Conservation (phyloP, 2,888 invertebrate genomes). For the Endomychus coccineus region DNA sequence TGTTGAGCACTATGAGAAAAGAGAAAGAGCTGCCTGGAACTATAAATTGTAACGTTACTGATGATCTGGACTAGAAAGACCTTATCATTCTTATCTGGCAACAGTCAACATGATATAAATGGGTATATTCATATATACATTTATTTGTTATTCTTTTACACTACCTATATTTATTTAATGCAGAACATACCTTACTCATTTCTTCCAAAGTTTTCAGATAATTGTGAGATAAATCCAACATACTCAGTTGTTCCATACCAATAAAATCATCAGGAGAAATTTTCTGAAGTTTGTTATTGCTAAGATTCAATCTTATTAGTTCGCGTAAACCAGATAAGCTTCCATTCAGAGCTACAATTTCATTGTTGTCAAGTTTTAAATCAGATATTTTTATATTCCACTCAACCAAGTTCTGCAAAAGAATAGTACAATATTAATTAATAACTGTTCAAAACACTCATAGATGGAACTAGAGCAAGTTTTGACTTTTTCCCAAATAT, state of each 20-base stretch:
- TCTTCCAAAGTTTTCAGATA: constrained; percentile 69
- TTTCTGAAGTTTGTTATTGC: constrained; percentile 65
- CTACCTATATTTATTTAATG: background rate
- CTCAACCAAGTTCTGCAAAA: constrained; percentile 62
- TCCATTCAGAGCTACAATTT: constrained; percentile 62
- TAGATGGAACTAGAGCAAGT: no score
- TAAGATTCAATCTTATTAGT: constrained; percentile 63
- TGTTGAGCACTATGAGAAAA: no score
- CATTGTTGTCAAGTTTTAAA: constrained; percentile 67
- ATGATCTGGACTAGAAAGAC: no score
- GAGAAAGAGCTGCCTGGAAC: no score
- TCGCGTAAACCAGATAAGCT: constrained; percentile 69
- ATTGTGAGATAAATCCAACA: constrained; percentile 73
- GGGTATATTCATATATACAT: no score
- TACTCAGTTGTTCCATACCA: constrained; percentile 64
- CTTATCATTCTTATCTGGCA: no score
- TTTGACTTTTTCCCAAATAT: no score
- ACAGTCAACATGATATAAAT: no score
- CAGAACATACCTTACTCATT: constrained; percentile 67
- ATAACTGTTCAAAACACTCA: no score
- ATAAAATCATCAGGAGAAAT: constrained; percentile 72
- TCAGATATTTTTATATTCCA: constrained; percentile 66
- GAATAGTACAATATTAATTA: no score
- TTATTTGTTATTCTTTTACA: no score
- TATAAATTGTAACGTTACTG: no score